phyloP scores from a whole-genome alignment of 2,888 invertebrate genomes.

The Pyrochroa serraticornis region DNA sequence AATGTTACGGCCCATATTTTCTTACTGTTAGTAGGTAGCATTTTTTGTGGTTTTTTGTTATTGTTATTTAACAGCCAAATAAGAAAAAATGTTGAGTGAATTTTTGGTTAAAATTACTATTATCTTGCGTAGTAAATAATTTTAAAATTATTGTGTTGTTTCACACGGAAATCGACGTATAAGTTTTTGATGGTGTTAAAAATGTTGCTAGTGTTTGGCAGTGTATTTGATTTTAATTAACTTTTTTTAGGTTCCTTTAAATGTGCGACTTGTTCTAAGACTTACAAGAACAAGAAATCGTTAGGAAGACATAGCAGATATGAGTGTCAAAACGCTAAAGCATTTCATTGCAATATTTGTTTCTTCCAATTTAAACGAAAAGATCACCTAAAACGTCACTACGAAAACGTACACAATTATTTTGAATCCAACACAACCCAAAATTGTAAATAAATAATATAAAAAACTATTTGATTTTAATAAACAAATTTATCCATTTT shows the following conservation, averaged over 20 bases:
- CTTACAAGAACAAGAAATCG: conserved; percentile 25
- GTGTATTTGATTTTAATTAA: not conserved
- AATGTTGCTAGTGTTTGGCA: not conserved
- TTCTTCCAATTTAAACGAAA: conserved; percentile 20
- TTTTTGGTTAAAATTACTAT: no score
- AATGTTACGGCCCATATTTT: no score
- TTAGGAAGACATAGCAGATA: conserved; percentile 28
- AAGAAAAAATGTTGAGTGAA: no score
- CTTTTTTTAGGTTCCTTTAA: conserved; percentile 7
- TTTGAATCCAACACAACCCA: not conserved
- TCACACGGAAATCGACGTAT: no score
- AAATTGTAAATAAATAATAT: not conserved
- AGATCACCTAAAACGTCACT: conserved; percentile 22
- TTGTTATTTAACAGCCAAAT: no score
- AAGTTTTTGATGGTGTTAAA: not conserved
- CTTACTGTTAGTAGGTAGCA: no score
- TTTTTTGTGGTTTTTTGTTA: no score
- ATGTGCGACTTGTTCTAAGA: conserved; percentile 21
- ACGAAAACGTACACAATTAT: not conserved
- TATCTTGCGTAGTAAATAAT: not conserved
- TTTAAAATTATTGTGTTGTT: not conserved
- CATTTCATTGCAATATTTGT: conserved; percentile 19
- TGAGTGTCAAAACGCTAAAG: conserved; percentile 31
- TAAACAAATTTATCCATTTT: not conserved
- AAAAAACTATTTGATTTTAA: not conserved